Conservation (phyloP, 2,888 invertebrate species). For the Harpalus rufipes region DNA sequence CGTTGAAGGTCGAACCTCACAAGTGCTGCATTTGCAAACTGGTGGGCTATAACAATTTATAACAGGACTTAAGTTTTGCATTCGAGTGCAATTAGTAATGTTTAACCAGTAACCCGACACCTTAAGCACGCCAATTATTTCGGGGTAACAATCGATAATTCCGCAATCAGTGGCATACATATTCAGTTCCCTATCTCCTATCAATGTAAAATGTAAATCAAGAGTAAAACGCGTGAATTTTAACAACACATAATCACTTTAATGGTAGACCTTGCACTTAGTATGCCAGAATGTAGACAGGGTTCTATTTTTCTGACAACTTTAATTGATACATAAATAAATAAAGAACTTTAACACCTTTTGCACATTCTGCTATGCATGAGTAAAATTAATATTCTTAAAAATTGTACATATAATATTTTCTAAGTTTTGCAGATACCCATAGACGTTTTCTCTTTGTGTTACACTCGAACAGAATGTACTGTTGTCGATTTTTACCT, state of each 20-base stretch:
- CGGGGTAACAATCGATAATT: constrained; percentile 36
- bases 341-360: not conserved
- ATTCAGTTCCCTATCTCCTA: constrained; percentile 35
- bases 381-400: not conserved
- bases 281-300: not conserved
- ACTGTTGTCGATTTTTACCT: too few species aligned
- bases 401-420: too few species aligned
- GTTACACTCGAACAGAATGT: too few species aligned
- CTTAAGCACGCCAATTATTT: constrained; percentile 23
- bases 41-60: constrained; percentile 37
- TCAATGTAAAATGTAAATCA: constrained; percentile 41
- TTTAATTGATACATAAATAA: not conserved
- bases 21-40: constrained; percentile 11
- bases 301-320: not conserved
- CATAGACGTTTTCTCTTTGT: too few species aligned
- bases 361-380: not conserved
- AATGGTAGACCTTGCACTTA: constrained; percentile 8
- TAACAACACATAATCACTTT: constrained; percentile 44
- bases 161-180: constrained; percentile 39
- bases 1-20: constrained; percentile 22
- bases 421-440: too few species aligned
- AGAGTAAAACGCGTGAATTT: constrained; percentile 36
- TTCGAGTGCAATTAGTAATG: constrained; percentile 26
- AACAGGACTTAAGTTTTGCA: not conserved
- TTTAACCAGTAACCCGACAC: constrained; percentile 45